Percentiles rank a stretch among this genome's conserved stretches.
Conservation (phyloP, 2,113 vertebrate species). For the Zosterops hypoxanthus region DNA sequence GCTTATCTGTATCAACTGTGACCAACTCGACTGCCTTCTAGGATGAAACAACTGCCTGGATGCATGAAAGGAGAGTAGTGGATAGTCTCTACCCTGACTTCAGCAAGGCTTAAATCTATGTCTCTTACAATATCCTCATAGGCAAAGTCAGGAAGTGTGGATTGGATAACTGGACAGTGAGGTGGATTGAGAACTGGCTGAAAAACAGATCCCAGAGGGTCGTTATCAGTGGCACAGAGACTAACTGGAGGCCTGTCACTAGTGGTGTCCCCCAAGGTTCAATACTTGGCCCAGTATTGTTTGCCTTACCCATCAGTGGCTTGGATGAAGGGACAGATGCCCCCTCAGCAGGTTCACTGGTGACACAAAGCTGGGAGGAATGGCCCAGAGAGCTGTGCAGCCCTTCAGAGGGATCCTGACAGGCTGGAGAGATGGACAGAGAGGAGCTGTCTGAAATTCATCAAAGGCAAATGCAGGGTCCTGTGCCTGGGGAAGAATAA, state of each 20-base stretch:
- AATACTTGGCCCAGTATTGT: no score
- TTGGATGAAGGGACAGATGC: background rate
- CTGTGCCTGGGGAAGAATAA: background rate
- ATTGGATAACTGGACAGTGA: background rate
- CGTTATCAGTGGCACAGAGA: rapidly evolving
- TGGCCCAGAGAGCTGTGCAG: background rate
- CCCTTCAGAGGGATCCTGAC: background rate
- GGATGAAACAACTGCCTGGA: background rate
- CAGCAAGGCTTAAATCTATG: background rate
- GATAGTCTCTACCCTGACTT: background rate
- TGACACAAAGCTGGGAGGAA: background rate
- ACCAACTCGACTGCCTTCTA: background rate
- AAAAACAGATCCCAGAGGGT: background rate
- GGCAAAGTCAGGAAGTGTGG: background rate
- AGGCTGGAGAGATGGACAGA: background rate
- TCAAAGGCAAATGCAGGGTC: background rate
- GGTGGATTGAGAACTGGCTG: background rate
- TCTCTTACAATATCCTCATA: background rate
- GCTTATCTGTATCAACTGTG: background rate
- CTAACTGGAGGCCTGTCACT: no score
- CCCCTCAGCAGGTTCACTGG: background rate
- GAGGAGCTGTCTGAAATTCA: background rate
- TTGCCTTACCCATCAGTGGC: background rate
- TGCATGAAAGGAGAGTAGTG: background rate
- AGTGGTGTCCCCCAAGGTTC: background rate